Conservation (phyloP, 2,113 vertebrate species). For the Trichechus manatus region DNA sequence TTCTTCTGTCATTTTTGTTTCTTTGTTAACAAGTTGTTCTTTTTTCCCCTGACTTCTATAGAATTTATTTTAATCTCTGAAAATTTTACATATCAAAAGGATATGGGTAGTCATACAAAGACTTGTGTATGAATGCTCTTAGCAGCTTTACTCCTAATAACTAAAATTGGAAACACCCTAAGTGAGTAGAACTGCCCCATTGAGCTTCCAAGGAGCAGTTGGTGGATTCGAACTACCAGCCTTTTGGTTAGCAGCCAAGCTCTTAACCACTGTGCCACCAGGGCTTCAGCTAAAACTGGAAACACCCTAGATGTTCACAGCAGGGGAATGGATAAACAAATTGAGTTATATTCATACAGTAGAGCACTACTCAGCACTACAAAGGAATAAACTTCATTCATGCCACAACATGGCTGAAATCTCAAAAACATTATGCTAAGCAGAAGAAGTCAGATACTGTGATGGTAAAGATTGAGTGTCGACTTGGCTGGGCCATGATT, state of each 20-base stretch:
- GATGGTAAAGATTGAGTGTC: too few species aligned
- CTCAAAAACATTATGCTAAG: neutral
- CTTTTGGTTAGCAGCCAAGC: too few species aligned
- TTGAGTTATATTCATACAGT: neutral
- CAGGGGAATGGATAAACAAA: too few species aligned
- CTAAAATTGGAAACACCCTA: neutral
- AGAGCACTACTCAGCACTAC: neutral
- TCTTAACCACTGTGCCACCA: too few species aligned
- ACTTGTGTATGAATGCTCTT: neutral
- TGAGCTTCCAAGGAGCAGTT: too few species aligned
- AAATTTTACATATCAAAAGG: neutral
- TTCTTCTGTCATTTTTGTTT: neutral
- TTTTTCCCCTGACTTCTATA: neutral
- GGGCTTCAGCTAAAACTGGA: too few species aligned
- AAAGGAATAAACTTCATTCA: neutral
- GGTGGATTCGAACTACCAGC: too few species aligned
- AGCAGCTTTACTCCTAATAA: neutral
- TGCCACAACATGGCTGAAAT: neutral
- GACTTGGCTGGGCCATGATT: too few species aligned
- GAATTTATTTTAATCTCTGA: neutral
- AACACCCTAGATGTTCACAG: too few species aligned
- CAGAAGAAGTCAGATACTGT: neutral
- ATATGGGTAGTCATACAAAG: neutral
- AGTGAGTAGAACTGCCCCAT: neutral
- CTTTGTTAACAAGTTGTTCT: neutral